Base-by-base conservation (phyloP, 2,113 vertebrate genomes). In the Probosciger aterrimus region DNA sequence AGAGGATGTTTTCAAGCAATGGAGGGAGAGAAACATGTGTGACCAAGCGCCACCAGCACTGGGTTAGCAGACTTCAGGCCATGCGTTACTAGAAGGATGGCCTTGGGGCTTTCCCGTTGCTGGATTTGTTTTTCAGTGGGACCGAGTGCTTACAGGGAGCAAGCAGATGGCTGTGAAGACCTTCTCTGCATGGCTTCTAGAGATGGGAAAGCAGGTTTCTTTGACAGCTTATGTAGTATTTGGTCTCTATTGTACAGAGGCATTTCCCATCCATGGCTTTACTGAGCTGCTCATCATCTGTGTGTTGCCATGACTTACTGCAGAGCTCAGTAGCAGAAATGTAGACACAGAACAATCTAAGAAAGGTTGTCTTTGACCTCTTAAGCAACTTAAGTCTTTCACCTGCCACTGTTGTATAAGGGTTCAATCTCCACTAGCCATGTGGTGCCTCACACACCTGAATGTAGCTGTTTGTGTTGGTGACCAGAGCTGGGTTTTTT, bases 41-140 rank as follows among this genome's bases (percentile, higher is more conserved):
- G 69, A 8, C 30, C 60, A 23, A 31, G 47, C 0, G 0, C 28
- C 1, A 2, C 23, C 65, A 62, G 77, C 0, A 0, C 81, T 27
- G 53, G 30, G 24, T 28, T 6, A n/a, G 46, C 70, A 78, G 80
- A 27, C 20, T 19, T 9, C 63, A 79, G 30, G 52, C 43, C 17
- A 1, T 0, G 30, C 37, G 57, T 18, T 69, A 6, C 62, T n/a
- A 27, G 33, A 15, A 28, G 28, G 49, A 16, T 14, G 52, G 18
- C 19, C 60, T 0, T 20, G n/a, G 46, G 68, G 15, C 53, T 70
- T 77, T n/a, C 67, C 67, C 59, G 19, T 41, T 88, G 49, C n/a
- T 81, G 86, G 31, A 14, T 80, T 81, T 64, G 13, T 10, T 64
- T 77, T 83, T 63, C 88, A 39, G 37, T 5, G 22, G 27, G 63